Percentiles rank a stretch among this genome's conserved stretches.
phyloP scores from a whole-genome alignment of 1,140 invertebrate species.

The Palaemon carinicauda region DNA sequence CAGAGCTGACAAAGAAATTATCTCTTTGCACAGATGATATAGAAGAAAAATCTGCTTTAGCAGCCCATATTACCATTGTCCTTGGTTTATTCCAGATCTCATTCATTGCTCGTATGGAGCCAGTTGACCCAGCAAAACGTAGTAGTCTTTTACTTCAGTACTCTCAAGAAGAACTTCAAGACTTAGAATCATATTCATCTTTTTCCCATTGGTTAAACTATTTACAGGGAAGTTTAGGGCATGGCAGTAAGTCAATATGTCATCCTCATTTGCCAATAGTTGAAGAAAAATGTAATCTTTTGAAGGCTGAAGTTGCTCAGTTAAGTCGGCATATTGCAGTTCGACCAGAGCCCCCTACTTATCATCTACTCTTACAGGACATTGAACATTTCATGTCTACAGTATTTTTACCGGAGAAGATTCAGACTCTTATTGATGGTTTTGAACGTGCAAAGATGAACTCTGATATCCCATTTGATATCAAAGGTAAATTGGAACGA shows the following conservation, averaged over 20 bases:
- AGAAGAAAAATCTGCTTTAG: slow-evolving; percentile 16
- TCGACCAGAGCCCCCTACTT: slow-evolving; percentile 69
- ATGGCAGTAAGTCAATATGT: background rate
- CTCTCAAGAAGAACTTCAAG: slow-evolving; percentile 71
- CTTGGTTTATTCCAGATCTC: slow-evolving; percentile 65
- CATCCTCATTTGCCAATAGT: slow-evolving; percentile 64
- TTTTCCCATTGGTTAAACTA: slow-evolving; percentile 44
- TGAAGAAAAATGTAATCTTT: slow-evolving; percentile 61
- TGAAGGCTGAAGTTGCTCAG: slow-evolving; percentile 63
- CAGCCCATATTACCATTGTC: slow-evolving; percentile 60
- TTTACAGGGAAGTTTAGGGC: slow-evolving; percentile 33
- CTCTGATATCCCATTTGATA: background rate
- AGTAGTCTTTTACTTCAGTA: slow-evolving; percentile 75
- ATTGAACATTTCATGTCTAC: slow-evolving; percentile 60
- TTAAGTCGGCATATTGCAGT: slow-evolving; percentile 65
- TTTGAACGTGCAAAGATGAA: background rate
- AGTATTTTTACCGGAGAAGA: slow-evolving; percentile 41
- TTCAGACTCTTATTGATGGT: slow-evolving; percentile 1
- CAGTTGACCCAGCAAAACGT: slow-evolving; percentile 80
- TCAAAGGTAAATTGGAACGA: slow-evolving; percentile 28
- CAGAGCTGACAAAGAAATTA: slow-evolving; percentile 1
- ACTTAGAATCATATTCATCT: slow-evolving; percentile 41
- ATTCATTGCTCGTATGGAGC: slow-evolving; percentile 65
- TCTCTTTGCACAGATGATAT: background rate
- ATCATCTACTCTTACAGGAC: slow-evolving; percentile 66